Evolutionary conservation across 2,113 vertebrate genomes (phyloP).

Genomic region (Eupsittula cactorum): DNA sequence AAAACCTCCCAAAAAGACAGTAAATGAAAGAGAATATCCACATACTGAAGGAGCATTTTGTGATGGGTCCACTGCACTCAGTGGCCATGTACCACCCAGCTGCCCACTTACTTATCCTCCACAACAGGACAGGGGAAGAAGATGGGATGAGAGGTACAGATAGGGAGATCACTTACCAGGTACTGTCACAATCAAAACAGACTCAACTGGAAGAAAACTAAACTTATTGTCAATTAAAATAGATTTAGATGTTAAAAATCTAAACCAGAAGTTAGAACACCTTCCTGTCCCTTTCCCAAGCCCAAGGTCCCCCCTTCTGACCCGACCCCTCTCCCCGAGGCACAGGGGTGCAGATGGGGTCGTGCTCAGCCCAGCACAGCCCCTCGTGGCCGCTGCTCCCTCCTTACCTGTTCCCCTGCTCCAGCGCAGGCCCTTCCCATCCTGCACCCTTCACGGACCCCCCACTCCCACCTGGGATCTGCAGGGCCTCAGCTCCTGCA

Average conservation of each 20-base stretch:
- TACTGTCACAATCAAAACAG: background rate
- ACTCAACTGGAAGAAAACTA: background rate
- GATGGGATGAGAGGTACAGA: background rate
- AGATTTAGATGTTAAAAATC: background rate
- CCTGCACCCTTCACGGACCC: background rate
- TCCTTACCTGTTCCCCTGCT: background rate
- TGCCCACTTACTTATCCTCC: background rate
- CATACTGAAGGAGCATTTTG: background rate
- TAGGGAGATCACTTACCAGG: background rate
- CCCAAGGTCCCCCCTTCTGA: no score
- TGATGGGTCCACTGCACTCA: background rate
- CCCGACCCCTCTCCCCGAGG: background rate
- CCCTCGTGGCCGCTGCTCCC: background rate
- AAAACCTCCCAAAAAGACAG: background rate
- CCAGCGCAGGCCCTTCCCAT: accelerated
- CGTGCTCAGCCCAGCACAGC: background rate
- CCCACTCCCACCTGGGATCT: accelerated
- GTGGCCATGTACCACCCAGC: background rate
- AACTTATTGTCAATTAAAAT: background rate
- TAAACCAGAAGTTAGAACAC: background rate
- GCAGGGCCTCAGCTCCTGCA: background rate
- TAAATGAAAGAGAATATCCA: background rate
- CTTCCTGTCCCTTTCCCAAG: background rate
- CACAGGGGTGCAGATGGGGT: background rate
- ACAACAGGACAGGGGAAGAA: background rate